Evolutionary conservation across 2,888 invertebrate genomes (phyloP).

Genomic region (Pristionchus entomophagus): DNA sequence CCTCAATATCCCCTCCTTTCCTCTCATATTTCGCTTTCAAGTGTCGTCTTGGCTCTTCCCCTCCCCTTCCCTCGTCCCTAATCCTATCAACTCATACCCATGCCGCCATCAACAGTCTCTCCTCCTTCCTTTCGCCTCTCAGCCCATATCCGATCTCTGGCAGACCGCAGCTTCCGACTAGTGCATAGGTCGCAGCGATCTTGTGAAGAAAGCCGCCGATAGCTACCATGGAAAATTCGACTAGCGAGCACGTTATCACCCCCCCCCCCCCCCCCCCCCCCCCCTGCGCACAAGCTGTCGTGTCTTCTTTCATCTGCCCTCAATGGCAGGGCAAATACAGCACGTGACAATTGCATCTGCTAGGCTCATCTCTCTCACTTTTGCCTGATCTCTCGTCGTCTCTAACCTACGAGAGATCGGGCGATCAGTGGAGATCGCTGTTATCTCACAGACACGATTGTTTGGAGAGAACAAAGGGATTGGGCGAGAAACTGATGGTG

Average conservation of each 20-base stretch:
- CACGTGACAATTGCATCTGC: conserved; percentile 30
- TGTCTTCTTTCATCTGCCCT: conserved; percentile 27
- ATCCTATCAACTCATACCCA: conserved; percentile 27
- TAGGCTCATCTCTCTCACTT: neutral
- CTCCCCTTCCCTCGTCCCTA: neutral
- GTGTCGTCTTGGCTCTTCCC: conserved; percentile 11
- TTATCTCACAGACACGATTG: neutral
- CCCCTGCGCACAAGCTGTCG: too few species aligned
- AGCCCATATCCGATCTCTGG: neutral
- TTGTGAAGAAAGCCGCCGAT: neutral
- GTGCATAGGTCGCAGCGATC: too few species aligned
- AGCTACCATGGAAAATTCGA: neutral
- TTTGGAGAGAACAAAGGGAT: conserved; percentile 29
- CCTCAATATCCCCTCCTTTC: neutral
- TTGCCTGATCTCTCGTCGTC: neutral
- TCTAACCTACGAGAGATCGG: neutral
- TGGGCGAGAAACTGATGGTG: neutral
- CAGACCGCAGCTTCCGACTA: neutral
- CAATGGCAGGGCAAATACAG: conserved; percentile 20
- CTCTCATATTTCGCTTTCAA: too few species aligned
- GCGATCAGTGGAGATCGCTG: neutral
- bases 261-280: neutral
- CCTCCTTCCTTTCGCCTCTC: neutral
- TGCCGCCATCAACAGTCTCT: conserved; percentile 21
- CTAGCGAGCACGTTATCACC: neutral